Evolutionary conservation across 2,113 vertebrate genomes (phyloP), one percentile per base, ranked within the genome.

Genomic region (Choloepus hoffmanni): DNA sequence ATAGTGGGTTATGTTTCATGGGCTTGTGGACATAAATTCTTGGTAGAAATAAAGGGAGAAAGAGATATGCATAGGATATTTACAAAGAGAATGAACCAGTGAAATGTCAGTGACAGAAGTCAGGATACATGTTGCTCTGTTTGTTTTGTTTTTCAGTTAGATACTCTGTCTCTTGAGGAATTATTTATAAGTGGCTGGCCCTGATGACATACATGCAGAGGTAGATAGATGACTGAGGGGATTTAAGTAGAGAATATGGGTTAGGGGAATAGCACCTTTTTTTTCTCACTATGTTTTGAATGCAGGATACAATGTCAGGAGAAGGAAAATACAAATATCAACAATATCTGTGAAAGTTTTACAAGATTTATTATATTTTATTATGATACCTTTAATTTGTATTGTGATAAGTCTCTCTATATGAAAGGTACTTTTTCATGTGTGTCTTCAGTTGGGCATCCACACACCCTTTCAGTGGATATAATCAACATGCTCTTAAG

Each of bases 121-220:
- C n/a, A 60, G 14, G 53, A 55, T 12, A 70, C 3, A 79, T 26
- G 33, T 36, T 7, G 5, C 15, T 50, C 78, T 48, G 12, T 26
- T 21, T 15, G 1, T 53, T 48, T 30, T n/a, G 0, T 63, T 26
- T 63, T 90, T 87, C 33, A 12, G 2, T 58, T 43, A 58, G 12
- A n/a, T 65, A 65, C 24, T 24, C 26, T 87, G 23, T 30, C 50
- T 36, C 18, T 23, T 86, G 14, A 30, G 16, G 23, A 79, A 85
- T 5, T 5, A 53, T 16, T 30, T 36, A 45, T 23, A 14, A 45
- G 24, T 55, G 12, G 1, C 12, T 21, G 15, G 10, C 70, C 33
- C 0, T 19, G 14, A 70, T 15, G 3, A 9, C 4, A 33, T 18
- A 24, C 1, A 40, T 19, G 11, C 1, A 43, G 18, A 78, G 3